These are phyloP conservation scores for Tachuris rubrigastra DNA, from an alignment of 2,113 vertebrate species.

Conservation along the genomic window DNA sequence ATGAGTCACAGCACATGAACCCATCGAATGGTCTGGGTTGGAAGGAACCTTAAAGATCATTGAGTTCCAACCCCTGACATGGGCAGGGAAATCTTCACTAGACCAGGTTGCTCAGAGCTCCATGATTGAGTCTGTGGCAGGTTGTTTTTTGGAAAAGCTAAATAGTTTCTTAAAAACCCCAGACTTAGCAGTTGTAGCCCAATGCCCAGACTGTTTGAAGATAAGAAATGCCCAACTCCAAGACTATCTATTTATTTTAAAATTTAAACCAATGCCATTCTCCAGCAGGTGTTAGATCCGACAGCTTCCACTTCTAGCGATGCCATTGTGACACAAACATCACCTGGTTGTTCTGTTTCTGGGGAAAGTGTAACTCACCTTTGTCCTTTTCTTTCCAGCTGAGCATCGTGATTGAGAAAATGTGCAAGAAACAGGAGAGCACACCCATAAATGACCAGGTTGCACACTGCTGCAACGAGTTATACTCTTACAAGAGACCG, in stretches of 20 bases:
- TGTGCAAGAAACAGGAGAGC: conserved; percentile 65
- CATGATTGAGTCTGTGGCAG: neutral
- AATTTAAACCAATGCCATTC: neutral
- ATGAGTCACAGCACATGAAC: neutral
- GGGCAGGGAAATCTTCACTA: neutral
- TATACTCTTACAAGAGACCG: conserved; percentile 56
- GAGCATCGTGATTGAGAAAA: conserved; percentile 56
- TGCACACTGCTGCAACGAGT: conserved; percentile 62
- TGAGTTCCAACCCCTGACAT: neutral
- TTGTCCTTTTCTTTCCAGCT: conserved; percentile 48
- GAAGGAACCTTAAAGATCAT: neutral
- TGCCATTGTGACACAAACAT: neutral
- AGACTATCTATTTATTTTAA: neutral
- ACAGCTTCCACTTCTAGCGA: neutral
- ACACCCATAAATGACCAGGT: conserved; percentile 63
- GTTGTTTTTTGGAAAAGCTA: neutral
- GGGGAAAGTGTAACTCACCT: neutral
- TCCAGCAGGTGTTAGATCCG: neutral
- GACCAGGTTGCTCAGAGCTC: neutral
- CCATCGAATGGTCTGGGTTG: neutral
- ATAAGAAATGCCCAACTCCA: neutral
- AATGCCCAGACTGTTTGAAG: neutral
- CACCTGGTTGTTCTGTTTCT: neutral
- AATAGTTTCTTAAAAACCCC: neutral
- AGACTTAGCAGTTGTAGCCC: neutral